Conservation (phyloP, 2,113 vertebrate genomes). For the Hippocampus barbouri region DNA sequence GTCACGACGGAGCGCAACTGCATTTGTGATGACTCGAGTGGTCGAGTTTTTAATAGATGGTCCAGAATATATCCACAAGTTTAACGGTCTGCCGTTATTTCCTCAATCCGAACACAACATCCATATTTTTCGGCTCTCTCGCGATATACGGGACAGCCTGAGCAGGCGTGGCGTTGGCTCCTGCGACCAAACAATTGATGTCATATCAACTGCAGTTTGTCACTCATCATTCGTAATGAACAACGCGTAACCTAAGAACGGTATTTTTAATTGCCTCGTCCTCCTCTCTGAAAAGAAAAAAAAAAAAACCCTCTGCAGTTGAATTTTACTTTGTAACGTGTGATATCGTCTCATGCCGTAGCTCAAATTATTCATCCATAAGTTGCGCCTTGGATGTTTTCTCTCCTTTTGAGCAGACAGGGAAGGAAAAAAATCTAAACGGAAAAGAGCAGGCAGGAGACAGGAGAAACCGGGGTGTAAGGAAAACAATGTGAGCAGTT, state of each 20-base stretch:
- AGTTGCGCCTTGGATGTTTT: not conserved
- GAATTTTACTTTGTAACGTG: too few relatives aligned
- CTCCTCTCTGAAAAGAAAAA: too few relatives aligned
- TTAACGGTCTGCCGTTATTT: not conserved
- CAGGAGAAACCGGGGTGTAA: constrained; percentile 33
- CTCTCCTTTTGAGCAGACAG: constrained; percentile 31
- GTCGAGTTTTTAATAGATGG: not conserved
- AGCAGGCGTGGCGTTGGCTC: too few relatives aligned
- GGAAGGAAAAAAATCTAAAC: constrained; percentile 33
- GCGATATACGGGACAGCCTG: too few relatives aligned
- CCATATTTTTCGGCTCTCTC: not conserved
- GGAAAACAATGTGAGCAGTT: constrained; percentile 40
- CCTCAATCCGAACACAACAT: not conserved
- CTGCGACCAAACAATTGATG: too few relatives aligned
- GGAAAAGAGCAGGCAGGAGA: constrained; percentile 56
- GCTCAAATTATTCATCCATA: not conserved
- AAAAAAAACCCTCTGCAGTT: too few relatives aligned
- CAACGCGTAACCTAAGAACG: too few relatives aligned
- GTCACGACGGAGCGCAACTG: not conserved
- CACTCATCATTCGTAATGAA: too few relatives aligned
- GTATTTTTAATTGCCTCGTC: too few relatives aligned
- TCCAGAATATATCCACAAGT: not conserved
- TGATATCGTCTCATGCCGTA: constrained; percentile 1
- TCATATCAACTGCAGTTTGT: too few relatives aligned
- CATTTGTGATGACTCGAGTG: not conserved